Percentiles rank a stretch among this genome's conserved stretches.
Conservation (phyloP, 2,797 vertebrate species). For the Anolis apletophallus region DNA sequence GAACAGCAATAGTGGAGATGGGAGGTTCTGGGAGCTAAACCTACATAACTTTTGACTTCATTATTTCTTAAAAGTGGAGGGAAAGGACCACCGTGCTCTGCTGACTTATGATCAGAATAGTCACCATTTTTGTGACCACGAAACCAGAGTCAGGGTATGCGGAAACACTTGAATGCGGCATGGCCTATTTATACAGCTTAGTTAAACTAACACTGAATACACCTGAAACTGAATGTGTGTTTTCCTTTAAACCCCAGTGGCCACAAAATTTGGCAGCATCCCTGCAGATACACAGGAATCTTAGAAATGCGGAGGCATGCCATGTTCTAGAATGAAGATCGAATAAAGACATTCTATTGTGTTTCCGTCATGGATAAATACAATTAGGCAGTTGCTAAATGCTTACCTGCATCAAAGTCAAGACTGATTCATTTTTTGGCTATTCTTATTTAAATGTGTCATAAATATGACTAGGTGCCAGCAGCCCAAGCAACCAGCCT, state of each 20-base stretch:
- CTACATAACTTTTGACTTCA: neutral
- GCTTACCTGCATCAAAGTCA: constrained; percentile 31
- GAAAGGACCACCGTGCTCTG: neutral
- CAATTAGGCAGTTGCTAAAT: constrained; percentile 29
- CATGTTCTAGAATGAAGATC: constrained; percentile 31
- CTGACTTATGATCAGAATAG: neutral
- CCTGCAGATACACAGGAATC: accelerated
- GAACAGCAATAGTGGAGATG: no score
- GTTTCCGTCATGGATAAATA: constrained; percentile 33
- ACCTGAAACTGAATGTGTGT: neutral
- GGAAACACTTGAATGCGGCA: neutral
- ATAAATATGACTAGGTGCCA: constrained; percentile 34
- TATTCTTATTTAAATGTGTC: constrained; percentile 49
- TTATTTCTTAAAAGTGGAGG: neutral
- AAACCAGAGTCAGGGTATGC: neutral
- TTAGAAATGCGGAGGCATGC: neutral
- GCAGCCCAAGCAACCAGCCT: constrained; percentile 36
- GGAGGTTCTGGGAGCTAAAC: no score
- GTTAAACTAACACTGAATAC: neutral
- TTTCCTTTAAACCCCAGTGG: neutral
- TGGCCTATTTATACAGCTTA: neutral
- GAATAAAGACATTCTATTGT: constrained; percentile 30
- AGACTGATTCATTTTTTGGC: constrained; percentile 33
- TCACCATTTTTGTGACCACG: neutral
- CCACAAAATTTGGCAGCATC: neutral